These are phyloP conservation scores for Linurgus olivaceus DNA, from an alignment of 2,797 vertebrate species.

Conservation along the genomic window DNA sequence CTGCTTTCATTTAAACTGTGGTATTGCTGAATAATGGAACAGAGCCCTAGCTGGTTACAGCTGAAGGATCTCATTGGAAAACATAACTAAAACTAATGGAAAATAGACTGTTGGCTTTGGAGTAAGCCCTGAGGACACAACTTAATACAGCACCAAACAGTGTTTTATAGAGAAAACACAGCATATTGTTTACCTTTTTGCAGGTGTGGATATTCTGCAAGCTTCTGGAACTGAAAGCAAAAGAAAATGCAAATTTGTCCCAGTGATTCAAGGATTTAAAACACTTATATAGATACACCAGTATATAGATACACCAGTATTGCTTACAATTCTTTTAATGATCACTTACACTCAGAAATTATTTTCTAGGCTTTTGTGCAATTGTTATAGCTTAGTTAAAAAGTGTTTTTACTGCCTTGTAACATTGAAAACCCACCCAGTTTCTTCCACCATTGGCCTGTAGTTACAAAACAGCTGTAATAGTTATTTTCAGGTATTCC, in stretches of 20 bases:
- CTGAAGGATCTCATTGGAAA: constrained; percentile 9
- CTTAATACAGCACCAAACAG: constrained; percentile 3
- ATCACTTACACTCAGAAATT: not conserved
- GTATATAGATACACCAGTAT: not conserved
- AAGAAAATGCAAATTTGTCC: not conserved
- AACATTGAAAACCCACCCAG: not conserved
- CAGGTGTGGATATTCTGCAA: not conserved
- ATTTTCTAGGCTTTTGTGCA: not conserved
- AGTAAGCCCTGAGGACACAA: not conserved
- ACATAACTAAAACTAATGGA: not conserved
- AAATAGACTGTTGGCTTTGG: constrained; percentile 20
- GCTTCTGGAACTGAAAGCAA: not conserved
- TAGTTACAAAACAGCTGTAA: not conserved
- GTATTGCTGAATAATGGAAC: constrained; percentile 14
- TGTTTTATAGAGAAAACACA: not conserved
- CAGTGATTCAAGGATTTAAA: not conserved
- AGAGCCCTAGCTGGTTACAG: not conserved
- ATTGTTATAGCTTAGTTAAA: not conserved
- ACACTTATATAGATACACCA: not conserved
- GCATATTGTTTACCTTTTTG: not conserved
- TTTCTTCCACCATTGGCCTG: not conserved
- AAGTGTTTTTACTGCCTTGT: not conserved
- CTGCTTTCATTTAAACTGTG: not conserved
- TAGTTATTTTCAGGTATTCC: not conserved
- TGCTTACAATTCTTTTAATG: not conserved